Evolutionary conservation across 2,888 invertebrate species (phyloP), one percentile per base, ranked within the genome.

Genomic region (Andricus curvator): DNA sequence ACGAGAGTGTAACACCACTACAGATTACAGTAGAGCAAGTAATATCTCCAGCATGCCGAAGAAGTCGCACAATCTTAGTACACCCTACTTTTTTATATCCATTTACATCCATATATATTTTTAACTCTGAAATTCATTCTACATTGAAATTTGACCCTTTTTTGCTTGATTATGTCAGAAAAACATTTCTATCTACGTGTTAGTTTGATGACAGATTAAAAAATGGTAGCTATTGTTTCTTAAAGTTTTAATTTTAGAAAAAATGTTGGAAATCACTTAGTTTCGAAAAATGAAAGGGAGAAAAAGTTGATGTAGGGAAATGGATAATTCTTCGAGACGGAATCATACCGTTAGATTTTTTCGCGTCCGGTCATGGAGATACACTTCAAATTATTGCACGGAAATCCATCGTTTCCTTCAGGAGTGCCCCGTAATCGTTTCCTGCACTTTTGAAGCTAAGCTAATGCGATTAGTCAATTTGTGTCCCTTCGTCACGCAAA

Each of bases 1-100:
- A 68, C 80, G 78, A 68, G 81, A 80, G 81, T 83, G 79, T 66
- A 83, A 56, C 81, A 74, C 81, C 79, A 79, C 82, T 79, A 81
- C 48, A 56, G 33, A 56, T 74, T 74, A 56, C 48, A 56, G 37
- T 11, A n/a, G 29, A 33, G 33, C 56, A 33, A 20, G 33, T 15
- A 56, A 51, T 74, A 37, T 74, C 17, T 64, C 6, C 25, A 62
- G 22, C 13, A 25, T 25, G 25, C 13, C 20, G 5, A 25, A 25
- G 9, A 22, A 62, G 22, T 62, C 25, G 11, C 22, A 25, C 62
- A 5, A 62, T 62, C 62, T 5, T 25, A 13, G 5, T 20, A 56
- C 9, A 56, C 15, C 5, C 62, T 25, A 62, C 3, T 15, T 62
- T 62, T 25, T 25, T 22, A 13, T 22, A 15, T 25, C 11, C 44